phyloP scores from a whole-genome alignment of 2,888 invertebrate species.

The Folsomia manolachei region DNA sequence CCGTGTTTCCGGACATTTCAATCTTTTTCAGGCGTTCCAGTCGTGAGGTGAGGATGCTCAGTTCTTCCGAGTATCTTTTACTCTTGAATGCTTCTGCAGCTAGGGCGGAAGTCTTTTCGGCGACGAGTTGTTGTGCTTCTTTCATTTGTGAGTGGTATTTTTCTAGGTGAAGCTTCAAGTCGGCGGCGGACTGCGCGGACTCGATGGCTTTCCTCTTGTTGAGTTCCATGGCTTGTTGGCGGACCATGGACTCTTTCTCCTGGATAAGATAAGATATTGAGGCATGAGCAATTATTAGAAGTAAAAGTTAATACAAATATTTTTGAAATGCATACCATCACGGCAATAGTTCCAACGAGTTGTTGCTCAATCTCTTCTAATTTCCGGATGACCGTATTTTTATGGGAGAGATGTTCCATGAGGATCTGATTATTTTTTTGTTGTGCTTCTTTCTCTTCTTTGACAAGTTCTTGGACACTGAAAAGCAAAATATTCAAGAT shows the following conservation, averaged over 20 bases:
- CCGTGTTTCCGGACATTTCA: constrained; percentile 87
- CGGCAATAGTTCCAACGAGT: constrained; percentile 83
- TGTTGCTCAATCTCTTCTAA: constrained; percentile 93
- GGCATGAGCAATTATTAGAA: no score
- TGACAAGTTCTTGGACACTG: constrained; percentile 50
- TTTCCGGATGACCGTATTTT: constrained; percentile 86
- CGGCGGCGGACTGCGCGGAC: constrained; percentile 93
- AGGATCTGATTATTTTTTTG: constrained; percentile 65
- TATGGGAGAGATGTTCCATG: constrained; percentile 87
- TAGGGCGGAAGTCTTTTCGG: constrained; percentile 91
- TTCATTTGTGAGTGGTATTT: constrained; percentile 98
- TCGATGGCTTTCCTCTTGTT: constrained; percentile 97
- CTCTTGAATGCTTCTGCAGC: constrained; percentile 97
- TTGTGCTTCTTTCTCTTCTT: constrained; percentile 14
- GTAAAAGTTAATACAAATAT: no score
- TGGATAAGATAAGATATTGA: no score
- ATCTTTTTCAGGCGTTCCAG: constrained; percentile 95
- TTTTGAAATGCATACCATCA: no score
- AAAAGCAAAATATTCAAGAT: not conserved
- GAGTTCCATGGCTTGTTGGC: constrained; percentile 97
- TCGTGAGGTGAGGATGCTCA: constrained; percentile 76
- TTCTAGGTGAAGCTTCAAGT: constrained; percentile 92
- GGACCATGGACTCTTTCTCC: constrained; percentile 85
- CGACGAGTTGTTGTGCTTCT: constrained; percentile 92
- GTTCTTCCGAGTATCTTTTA: constrained; percentile 91